Conservation (phyloP, 2,113 vertebrate species). For the Campylorhamphus procurvoides region DNA sequence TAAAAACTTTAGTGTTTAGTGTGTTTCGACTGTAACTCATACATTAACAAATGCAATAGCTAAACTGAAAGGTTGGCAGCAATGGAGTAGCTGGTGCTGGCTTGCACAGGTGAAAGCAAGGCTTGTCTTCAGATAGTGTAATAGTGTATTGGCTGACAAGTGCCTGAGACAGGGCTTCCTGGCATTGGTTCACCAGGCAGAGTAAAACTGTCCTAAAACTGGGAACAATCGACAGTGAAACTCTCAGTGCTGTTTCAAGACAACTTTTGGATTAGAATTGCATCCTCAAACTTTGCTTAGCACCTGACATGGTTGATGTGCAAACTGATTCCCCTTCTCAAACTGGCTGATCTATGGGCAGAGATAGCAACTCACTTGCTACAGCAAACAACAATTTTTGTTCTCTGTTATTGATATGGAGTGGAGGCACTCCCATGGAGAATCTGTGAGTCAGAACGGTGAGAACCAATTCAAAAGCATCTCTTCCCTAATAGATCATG, state of each 20-base stretch:
- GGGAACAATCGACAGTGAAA: not conserved
- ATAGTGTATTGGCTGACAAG: not conserved
- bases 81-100: not conserved
- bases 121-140: not conserved
- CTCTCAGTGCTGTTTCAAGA: not conserved
- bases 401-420: not conserved
- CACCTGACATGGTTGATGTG: not conserved
- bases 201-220: not conserved
- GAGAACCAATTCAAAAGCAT: not conserved
- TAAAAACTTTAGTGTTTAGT: not conserved
- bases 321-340: not conserved
- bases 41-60: not conserved
- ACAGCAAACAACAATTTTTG: not conserved
- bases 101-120: not conserved
- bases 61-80: not conserved
- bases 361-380: not conserved
- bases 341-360: not conserved
- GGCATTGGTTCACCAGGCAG: not conserved
- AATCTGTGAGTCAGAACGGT: not conserved
- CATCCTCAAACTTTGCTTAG: not conserved
- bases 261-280: not conserved
- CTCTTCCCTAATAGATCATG: not conserved
- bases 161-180: not conserved
- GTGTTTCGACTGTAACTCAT: not conserved
- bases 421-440: not conserved